Evolutionary conservation across 1,140 invertebrate genomes (phyloP).

Genomic region (Drosophila ananassae): DNA sequence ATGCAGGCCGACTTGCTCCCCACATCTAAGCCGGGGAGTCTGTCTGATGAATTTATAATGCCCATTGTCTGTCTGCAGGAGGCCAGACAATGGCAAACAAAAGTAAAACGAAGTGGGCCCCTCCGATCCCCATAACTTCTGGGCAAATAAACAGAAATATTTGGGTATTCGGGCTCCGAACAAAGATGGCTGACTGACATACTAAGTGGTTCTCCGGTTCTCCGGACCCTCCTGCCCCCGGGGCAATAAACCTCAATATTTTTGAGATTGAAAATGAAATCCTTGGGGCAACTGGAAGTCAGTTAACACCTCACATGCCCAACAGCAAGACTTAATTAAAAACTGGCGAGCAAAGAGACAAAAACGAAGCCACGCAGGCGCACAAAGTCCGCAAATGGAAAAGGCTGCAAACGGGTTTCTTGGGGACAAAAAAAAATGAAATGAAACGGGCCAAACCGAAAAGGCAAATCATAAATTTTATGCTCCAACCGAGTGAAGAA

Average conservation of each 20-base stretch:
- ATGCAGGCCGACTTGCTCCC: constrained; percentile 47
- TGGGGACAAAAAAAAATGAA: constrained; percentile 35
- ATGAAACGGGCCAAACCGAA: constrained; percentile 21
- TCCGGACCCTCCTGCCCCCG: neutral
- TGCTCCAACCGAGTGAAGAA: constrained; percentile 50
- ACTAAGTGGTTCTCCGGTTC: constrained; percentile 45
- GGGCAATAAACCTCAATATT: constrained; percentile 49
- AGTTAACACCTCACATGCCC: constrained; percentile 46
- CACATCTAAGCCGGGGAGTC: constrained; percentile 41
- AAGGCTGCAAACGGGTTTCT: constrained; percentile 57
- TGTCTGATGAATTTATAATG: constrained; percentile 81
- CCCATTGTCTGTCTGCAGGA: constrained; percentile 67
- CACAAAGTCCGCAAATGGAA: constrained; percentile 66
- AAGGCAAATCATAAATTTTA: constrained; percentile 81
- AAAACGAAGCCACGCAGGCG: constrained; percentile 25
- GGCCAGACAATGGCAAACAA: constrained; percentile 74
- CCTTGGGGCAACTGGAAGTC: constrained; percentile 30
- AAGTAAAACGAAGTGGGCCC: constrained; percentile 36
- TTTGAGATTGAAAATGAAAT: constrained; percentile 48
- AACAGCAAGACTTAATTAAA: constrained; percentile 70
- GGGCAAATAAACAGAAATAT: constrained; percentile 41
- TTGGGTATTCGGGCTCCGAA: constrained; percentile 29
- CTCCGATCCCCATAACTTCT: constrained; percentile 18
- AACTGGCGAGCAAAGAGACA: constrained; percentile 25
- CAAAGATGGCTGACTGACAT: constrained; percentile 62